A percentile compares a stretch with the other conserved stretches of the same genome.
Conservation (phyloP, 1,140 invertebrate genomes). For the Heterodera schachtii region DNA sequence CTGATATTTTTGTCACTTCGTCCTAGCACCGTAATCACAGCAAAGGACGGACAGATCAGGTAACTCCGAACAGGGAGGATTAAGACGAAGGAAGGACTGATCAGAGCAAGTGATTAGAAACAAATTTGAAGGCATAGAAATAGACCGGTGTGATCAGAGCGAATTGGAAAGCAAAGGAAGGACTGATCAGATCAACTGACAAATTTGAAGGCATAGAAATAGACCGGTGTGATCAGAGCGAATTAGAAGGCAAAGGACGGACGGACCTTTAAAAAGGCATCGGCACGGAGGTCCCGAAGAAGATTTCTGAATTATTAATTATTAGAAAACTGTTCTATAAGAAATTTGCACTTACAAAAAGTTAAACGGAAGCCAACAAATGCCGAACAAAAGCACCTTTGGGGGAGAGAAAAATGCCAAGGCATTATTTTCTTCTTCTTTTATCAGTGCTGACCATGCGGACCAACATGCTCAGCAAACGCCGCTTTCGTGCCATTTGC, state of each 20-base stretch:
- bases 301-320: constrained; percentile 72
- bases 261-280: constrained; percentile 67
- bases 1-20: no score
- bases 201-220: no score
- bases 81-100: no score
- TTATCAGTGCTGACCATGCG: constrained; percentile 74
- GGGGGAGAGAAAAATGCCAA: not conserved
- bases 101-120: no score
- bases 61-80: no score
- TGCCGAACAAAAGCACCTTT: constrained; percentile 82
- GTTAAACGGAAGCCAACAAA: constrained; percentile 79
- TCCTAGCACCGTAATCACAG: no score
- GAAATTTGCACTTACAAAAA: constrained; percentile 41
- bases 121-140: no score
- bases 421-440: not conserved
- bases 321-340: not conserved
- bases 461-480: constrained; percentile 80
- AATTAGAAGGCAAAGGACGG: not conserved
- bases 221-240: no score
- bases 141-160: no score
- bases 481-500: constrained; percentile 44
- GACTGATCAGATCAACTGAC: no score
- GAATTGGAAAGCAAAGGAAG: not conserved
- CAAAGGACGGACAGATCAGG: no score
- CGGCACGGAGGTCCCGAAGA: constrained; percentile 78